These are phyloP conservation scores for Hypothenemus hampei DNA, from an alignment of 1,140 invertebrate species.

Conservation along the genomic window DNA sequence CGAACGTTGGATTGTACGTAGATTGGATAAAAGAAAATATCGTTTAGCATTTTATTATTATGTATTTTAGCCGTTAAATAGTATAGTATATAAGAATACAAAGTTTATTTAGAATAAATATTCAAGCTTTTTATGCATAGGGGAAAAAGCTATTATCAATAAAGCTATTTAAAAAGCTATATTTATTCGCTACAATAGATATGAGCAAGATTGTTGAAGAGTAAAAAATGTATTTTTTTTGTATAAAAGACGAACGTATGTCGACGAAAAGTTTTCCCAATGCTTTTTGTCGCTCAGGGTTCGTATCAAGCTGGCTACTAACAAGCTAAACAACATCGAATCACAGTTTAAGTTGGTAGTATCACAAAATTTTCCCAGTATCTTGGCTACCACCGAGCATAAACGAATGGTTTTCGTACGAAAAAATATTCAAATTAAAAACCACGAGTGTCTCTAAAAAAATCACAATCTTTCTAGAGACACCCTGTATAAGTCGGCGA, in stretches of 20 bases:
- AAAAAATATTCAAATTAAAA: too few species aligned
- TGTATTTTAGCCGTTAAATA: too few species aligned
- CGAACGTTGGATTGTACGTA: constrained; percentile 44
- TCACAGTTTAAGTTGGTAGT: constrained; percentile 43
- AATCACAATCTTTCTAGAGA: too few species aligned
- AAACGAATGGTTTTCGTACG: constrained; percentile 36
- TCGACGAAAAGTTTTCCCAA: constrained; percentile 44
- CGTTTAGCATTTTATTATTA: too few species aligned
- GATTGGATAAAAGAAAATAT: constrained; percentile 31
- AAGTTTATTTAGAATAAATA: too few species aligned
- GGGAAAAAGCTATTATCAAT: not conserved
- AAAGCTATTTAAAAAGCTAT: not conserved
- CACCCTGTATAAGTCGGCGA: too few species aligned
- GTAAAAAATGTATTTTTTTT: constrained; percentile 28
- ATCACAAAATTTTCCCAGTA: constrained; percentile 46
- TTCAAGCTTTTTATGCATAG: too few species aligned
- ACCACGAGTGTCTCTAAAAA: too few species aligned
- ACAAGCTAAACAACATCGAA: constrained; percentile 40
- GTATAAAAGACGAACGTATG: constrained; percentile 28
- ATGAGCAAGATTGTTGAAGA: constrained; percentile 24
- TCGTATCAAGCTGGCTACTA: constrained; percentile 15
- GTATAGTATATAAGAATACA: too few species aligned
- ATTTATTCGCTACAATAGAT: not conserved
- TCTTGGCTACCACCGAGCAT: constrained; percentile 45
- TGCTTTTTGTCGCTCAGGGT: constrained; percentile 39